Evolutionary conservation across 2,113 vertebrate genomes (phyloP), one percentile per base, ranked within the genome.

Genomic region (Hoplias malabaricus): DNA sequence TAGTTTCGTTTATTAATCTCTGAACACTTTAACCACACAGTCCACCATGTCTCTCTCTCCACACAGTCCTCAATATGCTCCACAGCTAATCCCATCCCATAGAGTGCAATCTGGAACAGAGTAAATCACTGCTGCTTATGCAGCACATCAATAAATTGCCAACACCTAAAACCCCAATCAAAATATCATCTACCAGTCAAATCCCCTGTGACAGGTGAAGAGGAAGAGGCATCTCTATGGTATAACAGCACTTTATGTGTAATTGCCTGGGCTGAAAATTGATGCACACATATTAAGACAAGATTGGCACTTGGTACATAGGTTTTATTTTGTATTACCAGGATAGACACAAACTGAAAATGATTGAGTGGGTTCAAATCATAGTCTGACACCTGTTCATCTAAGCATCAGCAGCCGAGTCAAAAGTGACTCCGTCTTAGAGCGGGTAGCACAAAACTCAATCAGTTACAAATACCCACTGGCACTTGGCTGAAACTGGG

Each of bases 321-420:
- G n/a, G n/a, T n/a, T n/a, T n/a, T n/a, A n/a, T n/a, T n/a, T n/a
- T n/a, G n/a, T n/a, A n/a, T n/a, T 19, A 48, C 16, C 46, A 48
- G 46, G 19, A 1, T 48, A 11, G 46, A 14, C 46, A n/a, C 16
- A 66, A 53, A 53, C 73, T 56, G 16, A 46, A 57, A 89, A 88
- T 92, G 92, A 92, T 91, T 89, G 90, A 92, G 88, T 90, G 89
- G 84, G 84, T 90, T 68, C 89, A 87, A 86, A 92, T 90, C 85
- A 78, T 57, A 83, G 16, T 53, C 83, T 90, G 92, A 90, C 92
- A 92, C 88, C 88, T 91, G 91, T 89, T 88, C 86, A 89, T 92
- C 77, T 77, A 89, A 88, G 88, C 86, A 90, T 90, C 88, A 89
- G 88, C 79, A 85, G 84, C 87, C 84, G 86, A 87, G 85, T 85